Percentiles rank a stretch among this genome's conserved stretches.
Evolutionary conservation across 2,888 invertebrate genomes (phyloP).

Genomic region (Brachypterus glaber): DNA sequence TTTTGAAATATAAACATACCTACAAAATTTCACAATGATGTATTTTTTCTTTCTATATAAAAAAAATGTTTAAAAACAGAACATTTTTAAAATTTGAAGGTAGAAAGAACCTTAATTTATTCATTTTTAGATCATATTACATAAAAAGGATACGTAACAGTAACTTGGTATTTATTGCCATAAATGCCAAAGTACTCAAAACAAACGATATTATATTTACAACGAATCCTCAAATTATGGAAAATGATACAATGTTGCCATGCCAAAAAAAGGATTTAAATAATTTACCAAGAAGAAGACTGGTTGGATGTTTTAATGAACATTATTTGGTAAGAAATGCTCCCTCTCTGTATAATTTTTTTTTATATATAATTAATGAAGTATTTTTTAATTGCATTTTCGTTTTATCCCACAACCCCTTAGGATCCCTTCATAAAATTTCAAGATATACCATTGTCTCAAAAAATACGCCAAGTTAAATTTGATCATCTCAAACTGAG

Average conservation of each 20-base stretch:
- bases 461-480: no score
- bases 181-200: slow-evolving; percentile 40
- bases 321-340: slow-evolving; percentile 52
- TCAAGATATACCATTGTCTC: slow-evolving; percentile 6
- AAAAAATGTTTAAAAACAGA: no score
- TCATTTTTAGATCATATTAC: slow-evolving; percentile 50
- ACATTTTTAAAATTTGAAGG: no score
- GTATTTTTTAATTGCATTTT: slow-evolving; percentile 5
- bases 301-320: slow-evolving; percentile 68
- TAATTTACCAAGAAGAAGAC: slow-evolving; percentile 53
- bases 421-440: slow-evolving; percentile 5
- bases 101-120: no score
- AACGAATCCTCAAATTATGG: slow-evolving; percentile 41
- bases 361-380: neutral
- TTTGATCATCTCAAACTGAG: no score
- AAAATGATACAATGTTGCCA: slow-evolving; percentile 47
- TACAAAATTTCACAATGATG: no score
- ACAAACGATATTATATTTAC: slow-evolving; percentile 35
- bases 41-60: no score
- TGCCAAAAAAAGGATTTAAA: slow-evolving; percentile 71
- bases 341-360: slow-evolving; percentile 5
- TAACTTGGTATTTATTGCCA: slow-evolving; percentile 67
- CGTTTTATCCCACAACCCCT: slow-evolving; percentile 6
- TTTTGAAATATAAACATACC: no score
- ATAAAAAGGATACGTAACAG: slow-evolving; percentile 65